phyloP scores from a whole-genome alignment of 2,113 vertebrate genomes.

The Miniopterus natalensis region DNA sequence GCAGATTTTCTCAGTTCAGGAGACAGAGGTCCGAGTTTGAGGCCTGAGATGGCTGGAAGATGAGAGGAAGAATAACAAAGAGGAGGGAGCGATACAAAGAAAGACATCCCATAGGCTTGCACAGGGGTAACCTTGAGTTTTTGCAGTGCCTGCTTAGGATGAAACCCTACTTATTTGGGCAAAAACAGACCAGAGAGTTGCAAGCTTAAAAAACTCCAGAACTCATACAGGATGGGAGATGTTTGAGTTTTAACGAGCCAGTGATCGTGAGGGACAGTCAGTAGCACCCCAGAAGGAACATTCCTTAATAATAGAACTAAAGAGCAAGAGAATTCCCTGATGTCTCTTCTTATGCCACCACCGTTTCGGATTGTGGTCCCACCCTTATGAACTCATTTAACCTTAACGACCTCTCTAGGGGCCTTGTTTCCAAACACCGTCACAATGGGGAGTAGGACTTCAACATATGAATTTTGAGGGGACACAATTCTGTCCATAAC shows the following conservation, averaged over 20 bases:
- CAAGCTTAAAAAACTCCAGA: background rate
- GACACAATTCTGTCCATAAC: background rate
- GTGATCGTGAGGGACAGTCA: background rate
- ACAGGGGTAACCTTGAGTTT: too few species aligned
- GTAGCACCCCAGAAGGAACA: background rate
- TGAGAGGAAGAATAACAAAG: background rate
- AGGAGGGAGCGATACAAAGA: background rate
- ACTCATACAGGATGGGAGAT: background rate
- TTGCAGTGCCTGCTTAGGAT: background rate
- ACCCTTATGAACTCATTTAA: background rate
- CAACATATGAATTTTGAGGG: background rate
- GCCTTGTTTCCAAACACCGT: background rate
- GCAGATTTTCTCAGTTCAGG: background rate
- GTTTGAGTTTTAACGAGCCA: background rate
- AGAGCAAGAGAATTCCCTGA: too few species aligned
- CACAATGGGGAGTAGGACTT: background rate
- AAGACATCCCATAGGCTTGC: background rate
- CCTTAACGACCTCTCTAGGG: background rate
- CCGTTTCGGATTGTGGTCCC: too few species aligned
- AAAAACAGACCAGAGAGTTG: background rate
- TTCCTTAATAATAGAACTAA: background rate
- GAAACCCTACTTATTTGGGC: background rate
- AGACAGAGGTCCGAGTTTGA: background rate
- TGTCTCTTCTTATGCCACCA: background rate
- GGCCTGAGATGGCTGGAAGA: background rate